Evolutionary conservation across 2,113 vertebrate genomes (phyloP), one percentile per base, ranked within the genome.

Genomic region (Etheostoma cragini): DNA sequence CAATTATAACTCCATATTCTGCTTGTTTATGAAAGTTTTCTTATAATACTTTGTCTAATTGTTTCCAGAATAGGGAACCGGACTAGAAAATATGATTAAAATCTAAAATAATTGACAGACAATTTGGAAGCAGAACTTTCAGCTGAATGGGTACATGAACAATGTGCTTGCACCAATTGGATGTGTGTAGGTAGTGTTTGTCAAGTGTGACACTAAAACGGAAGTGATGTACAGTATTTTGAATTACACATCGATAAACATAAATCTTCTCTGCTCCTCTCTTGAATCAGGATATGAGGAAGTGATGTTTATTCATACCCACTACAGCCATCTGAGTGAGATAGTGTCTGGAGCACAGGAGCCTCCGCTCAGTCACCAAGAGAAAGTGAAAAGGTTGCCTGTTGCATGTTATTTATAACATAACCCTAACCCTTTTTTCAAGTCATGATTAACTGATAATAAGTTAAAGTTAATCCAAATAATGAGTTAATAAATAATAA

Each of bases 251-350:
- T 16, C 6, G 16, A 24, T 38, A 7, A 30, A 60, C 42, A 57
- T 66, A 17, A 45, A 77, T 54, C 12, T 53, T 2, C 8, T 69
- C 2, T 50, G 67, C 26, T 46, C 57, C 5, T 60, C 2, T 80
- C 66, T 68, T 62, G 21, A 26, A 68, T 46, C 83, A 96, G 95
- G 95, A 75, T 73, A 87, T 63, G 80, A 89, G 19, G 90, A 95
- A 53, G 91, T 95, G 72, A 92, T 94, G 91, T 88, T 96, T 57
- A 95, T 96, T 81, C 88, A 94, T 62, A 88, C 92, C 16, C 91
- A 94, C 86, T 96, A 95, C 83, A 90, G 90, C 49, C 89, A 85
- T 26, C 80, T 95, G 64, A 89, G 74, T 73, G 88, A 95, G 57
- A 82, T 93, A 57, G 33, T 75, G 56, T 78, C 88, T 67, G 89